Base-by-base conservation (phyloP, 2,113 vertebrate genomes). In the Heterotis niloticus region DNA sequence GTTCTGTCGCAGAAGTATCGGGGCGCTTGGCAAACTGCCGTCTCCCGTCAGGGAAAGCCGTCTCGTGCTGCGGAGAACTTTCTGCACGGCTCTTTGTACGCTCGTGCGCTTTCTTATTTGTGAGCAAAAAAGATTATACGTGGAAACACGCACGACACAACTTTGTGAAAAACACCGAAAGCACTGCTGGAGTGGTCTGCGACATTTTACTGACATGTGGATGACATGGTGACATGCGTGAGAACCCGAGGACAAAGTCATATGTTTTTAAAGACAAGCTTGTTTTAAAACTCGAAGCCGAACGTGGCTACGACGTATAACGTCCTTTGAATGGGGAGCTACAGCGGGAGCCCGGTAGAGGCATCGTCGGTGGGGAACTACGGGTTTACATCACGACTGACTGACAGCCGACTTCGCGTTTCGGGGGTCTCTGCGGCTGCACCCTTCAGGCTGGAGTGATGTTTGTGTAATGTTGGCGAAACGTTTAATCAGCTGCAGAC, bases 391-490 rank as follows among this genome's bases (percentile, higher is more conserved):
- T 24, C 26, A 1, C 17, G 54, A 23, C n/a, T 71, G 77, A 78
- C n/a, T 64, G 66, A 29, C 66, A 62, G 56, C 28, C 5, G 54
- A 73, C 64, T 52, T 73, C 5, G 16, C 44, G 66, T 28, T 72
- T 17, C 66, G 10, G 24, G 29, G 67, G 67, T 72, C 69, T 52
- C 69, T 18, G 10, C 66, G 16, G 68, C 77, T 12, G 20, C 28
- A 62, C 75, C 54, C 57, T 29, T 60, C n/a, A 5, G 24, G 69
- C 64, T 20, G 64, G 69, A 28, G 64, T 28, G 54, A 52, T 64
- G 57, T 72, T 73, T 72, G 57, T 72, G 60, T 23, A 76, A 65
- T 18, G 62, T 65, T 76, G 51, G 75, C n/a, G 75, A 76, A 76
- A 64, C 60, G 60, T 76, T 65, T 65, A 34, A 72, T 73, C 69